Evolutionary conservation across 2,113 vertebrate species (phyloP).

Genomic region (Pituophis catenifer): DNA sequence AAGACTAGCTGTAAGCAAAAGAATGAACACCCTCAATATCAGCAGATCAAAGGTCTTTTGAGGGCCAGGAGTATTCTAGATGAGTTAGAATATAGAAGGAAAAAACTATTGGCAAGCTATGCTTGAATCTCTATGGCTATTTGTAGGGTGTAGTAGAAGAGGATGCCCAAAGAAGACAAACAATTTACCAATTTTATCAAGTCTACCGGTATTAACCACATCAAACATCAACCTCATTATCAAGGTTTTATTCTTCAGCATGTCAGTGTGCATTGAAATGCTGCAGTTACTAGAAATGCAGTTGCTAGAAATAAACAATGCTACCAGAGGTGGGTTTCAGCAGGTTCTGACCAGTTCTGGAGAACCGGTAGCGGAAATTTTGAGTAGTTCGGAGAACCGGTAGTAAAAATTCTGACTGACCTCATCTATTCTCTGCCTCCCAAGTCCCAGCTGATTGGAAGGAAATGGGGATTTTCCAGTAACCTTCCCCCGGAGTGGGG

Average conservation of each 20-base stretch:
- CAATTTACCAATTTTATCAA: background rate
- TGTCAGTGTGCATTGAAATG: background rate
- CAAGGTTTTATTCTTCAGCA: background rate
- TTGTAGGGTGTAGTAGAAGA: background rate
- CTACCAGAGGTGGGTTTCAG: background rate
- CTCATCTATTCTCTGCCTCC: too few relatives aligned
- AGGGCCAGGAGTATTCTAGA: background rate
- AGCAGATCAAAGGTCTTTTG: background rate
- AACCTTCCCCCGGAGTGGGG: too few relatives aligned
- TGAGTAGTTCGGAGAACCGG: too few relatives aligned
- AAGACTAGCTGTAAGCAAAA: background rate
- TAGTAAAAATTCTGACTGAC: too few relatives aligned
- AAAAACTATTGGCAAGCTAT: background rate
- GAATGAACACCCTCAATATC: background rate
- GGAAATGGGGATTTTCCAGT: too few relatives aligned
- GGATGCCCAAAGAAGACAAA: background rate
- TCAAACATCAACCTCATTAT: background rate
- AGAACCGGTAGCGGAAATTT: too few relatives aligned
- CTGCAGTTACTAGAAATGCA: background rate
- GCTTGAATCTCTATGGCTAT: background rate
- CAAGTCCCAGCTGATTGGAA: too few relatives aligned
- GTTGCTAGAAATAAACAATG: background rate
- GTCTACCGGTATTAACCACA: background rate
- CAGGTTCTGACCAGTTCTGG: too few relatives aligned
- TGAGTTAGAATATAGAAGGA: background rate